Conservation (phyloP, 2,888 invertebrate genomes). For the Athalia rosae region DNA sequence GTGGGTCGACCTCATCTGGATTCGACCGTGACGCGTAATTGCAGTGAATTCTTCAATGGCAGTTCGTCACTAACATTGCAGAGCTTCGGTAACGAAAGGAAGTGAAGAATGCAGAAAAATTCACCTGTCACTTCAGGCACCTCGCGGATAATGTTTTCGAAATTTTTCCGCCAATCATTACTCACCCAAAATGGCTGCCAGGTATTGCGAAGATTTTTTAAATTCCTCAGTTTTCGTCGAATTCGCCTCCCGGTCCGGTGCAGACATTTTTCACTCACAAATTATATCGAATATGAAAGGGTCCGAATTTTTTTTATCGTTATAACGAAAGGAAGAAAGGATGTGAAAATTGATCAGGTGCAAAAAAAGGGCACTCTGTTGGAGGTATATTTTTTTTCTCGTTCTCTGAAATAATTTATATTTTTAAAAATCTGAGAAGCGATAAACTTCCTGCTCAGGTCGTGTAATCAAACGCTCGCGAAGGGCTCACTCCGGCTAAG, state of each 20-base stretch:
- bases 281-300: constrained; percentile 33
- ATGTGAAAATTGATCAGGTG: constrained; percentile 46
- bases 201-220: constrained; percentile 62
- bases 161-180: constrained; percentile 18
- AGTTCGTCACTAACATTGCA: no score
- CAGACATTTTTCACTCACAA: constrained; percentile 52
- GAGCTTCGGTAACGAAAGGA: no score
- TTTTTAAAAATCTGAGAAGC: background rate
- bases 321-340: background rate
- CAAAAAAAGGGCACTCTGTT: constrained; percentile 6
- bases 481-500: constrained; percentile 24
- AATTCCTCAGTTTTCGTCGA: constrained; percentile 52
- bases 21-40: no score
- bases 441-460: constrained; percentile 26
- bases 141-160: background rate
- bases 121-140: no score
- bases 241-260: constrained; percentile 56
- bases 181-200: constrained; percentile 65
- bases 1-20: no score
- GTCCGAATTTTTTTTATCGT: constrained; percentile 15
- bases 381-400: no score
- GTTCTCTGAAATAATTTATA: background rate
- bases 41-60: no score
- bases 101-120: no score
- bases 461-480: constrained; percentile 36